phyloP scores from a whole-genome alignment of 1,140 invertebrate species.

The Brachionus rubens region DNA sequence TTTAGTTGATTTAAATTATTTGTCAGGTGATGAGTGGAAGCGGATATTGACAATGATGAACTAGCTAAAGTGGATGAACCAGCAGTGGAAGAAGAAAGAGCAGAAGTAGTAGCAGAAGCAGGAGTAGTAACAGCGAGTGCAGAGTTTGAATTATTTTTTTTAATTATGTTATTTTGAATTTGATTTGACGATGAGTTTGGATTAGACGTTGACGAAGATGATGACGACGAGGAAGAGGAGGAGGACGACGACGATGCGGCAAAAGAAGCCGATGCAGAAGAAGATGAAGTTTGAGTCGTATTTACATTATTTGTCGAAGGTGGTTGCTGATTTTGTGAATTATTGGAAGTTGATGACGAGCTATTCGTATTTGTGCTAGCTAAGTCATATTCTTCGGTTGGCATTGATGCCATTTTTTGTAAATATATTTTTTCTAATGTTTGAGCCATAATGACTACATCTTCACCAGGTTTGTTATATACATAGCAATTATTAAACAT shows the following conservation, averaged over 20 bases:
- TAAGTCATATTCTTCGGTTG: slow-evolving; percentile 2
- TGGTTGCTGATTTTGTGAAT: neutral
- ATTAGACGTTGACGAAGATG: neutral
- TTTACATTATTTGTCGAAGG: slow-evolving; percentile 49
- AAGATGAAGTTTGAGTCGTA: slow-evolving; percentile 47
- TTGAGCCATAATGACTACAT: slow-evolving; percentile 91
- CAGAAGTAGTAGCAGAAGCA: neutral
- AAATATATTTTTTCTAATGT: slow-evolving; percentile 70
- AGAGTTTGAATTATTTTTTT: too few species aligned
- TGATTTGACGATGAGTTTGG: too few species aligned
- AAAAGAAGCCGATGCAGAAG: neutral
- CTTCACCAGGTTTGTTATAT: slow-evolving; percentile 94
- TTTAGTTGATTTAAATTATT: slow-evolving; percentile 25
- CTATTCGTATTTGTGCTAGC: too few species aligned
- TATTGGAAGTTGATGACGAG: neutral
- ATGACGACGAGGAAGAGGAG: slow-evolving; percentile 20
- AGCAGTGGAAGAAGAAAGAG: neutral
- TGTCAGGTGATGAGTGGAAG: slow-evolving; percentile 24
- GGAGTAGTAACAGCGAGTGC: neutral
- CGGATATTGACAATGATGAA: neutral
- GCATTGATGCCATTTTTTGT: slow-evolving; percentile 40
- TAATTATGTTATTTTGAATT: too few species aligned
- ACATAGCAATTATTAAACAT: slow-evolving; percentile 99
- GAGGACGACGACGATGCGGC: slow-evolving; percentile 47
- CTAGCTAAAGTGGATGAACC: neutral